phyloP scores from a whole-genome alignment of 23 tunicate genomes.

The Halocynthia aurantium region DNA sequence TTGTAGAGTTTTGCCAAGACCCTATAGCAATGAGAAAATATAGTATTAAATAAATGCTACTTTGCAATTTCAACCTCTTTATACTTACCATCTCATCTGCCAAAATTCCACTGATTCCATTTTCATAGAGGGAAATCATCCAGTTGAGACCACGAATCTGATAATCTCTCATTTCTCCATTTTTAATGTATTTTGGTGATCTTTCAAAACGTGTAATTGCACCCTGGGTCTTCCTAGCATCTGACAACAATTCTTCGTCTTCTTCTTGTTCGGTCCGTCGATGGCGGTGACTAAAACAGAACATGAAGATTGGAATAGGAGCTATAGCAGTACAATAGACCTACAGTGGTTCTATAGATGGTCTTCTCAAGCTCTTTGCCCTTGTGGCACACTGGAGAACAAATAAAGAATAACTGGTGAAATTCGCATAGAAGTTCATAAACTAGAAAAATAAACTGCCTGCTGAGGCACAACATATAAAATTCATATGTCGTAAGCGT shows the following conservation, averaged over 20 bases:
- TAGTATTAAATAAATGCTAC: not conserved
- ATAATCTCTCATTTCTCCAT: conserved; percentile 96
- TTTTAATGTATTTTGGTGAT: conserved; percentile 84
- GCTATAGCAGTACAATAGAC: too few species aligned
- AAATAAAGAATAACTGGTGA: too few species aligned
- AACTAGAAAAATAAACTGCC: too few species aligned
- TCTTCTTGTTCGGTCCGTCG: conserved; percentile 91
- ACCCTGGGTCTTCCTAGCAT: conserved; percentile 84
- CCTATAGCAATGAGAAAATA: conserved; percentile 28
- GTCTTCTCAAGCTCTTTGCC: too few species aligned
- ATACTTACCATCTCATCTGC: conserved; percentile 96
- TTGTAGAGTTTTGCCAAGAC: conserved; percentile 94
- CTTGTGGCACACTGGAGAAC: too few species aligned
- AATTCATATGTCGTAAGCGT: too few species aligned
- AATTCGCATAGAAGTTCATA: too few species aligned
- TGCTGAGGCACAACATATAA: too few species aligned
- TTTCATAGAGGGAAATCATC: conserved; percentile 96
- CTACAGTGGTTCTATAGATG: too few species aligned
- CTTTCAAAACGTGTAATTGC: conserved; percentile 78
- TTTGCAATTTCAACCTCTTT: not conserved
- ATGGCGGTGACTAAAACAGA: conserved; percentile 61
- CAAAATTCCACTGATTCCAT: conserved; percentile 95
- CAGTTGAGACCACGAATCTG: conserved; percentile 96
- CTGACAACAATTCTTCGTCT: conserved; percentile 80
- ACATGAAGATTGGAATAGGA: too few species aligned